Base-by-base conservation (phyloP, 2,888 invertebrate genomes). In the Smittia aterrima region DNA sequence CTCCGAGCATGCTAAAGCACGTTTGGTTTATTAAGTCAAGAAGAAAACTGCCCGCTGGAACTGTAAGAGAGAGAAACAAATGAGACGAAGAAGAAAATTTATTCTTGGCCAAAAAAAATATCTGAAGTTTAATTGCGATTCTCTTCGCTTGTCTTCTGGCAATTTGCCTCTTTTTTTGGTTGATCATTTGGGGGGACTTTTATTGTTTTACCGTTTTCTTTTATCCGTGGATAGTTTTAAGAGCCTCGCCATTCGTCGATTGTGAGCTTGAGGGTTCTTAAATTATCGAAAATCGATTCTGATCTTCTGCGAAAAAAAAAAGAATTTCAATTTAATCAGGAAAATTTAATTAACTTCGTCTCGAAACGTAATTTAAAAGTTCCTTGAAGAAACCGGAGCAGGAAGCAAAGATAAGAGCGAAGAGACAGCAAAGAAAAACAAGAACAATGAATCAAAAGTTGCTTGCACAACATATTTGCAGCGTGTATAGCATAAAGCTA, bases 401-500 rank as follows among this genome's bases (percentile, higher is more conserved):
- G 47, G 47, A 47, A 47, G 47, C 47, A 47, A 47, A 47, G 47
- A 47, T 47, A 47, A 22, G 41, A 41, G 22, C 22, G 27, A 47
- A n/a, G 67, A 67, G 40, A 41, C 41, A 9, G 22, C 18, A 18
- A 41, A 41, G 41, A 20, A 9, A 53, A 58, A 64, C 64, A 64
- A 24, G 32, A 64, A 64, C 27, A 64, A 64, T 24, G 64, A 64
- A 64, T 24, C 6, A 11, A 64, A 64, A 64, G 27, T 64, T 25
- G 11, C 20, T 64, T 64, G 47, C 47, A 47, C 22, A 64, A 64
- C 64, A 64, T 27, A 25, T 64, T 64, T 25, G 25, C 20, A 24
- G 64, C 25, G 9, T 64, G n/a, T 64, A 70, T 4, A 70, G 27
- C 27, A 53, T 41, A 27, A 70, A 70, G 16, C 70, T 70, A 70